phyloP scores from a whole-genome alignment of 2,113 vertebrate genomes.

The Salvelinus sp. region DNA sequence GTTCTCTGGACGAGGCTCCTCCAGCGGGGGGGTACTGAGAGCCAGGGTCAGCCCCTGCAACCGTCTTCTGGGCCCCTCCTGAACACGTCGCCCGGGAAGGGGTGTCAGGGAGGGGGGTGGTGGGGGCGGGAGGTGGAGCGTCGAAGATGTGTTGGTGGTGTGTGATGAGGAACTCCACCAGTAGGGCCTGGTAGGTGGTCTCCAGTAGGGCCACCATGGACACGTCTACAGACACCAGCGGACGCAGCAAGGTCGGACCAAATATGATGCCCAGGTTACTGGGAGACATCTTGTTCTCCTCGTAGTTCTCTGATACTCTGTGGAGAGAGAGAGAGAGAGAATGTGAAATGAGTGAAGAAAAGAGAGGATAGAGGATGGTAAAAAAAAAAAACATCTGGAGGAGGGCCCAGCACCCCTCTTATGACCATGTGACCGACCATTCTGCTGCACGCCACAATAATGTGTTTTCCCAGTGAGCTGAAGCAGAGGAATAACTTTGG shows the following conservation, averaged over 20 bases:
- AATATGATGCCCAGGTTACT: slow-evolving; percentile 93
- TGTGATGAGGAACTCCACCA: slow-evolving; percentile 87
- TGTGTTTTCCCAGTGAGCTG: too few relatives aligned
- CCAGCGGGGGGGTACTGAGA: slow-evolving; percentile 11
- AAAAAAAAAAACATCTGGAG: background rate
- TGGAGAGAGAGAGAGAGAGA: background rate
- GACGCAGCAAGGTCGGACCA: slow-evolving; percentile 86
- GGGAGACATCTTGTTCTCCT: slow-evolving; percentile 92
- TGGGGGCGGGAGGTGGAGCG: slow-evolving; percentile 51
- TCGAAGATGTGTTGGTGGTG: slow-evolving; percentile 81
- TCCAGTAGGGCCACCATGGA: slow-evolving; percentile 83
- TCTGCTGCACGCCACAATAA: too few relatives aligned
- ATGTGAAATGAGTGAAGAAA: background rate
- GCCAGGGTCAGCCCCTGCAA: background rate
- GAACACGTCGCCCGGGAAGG: slow-evolving; percentile 49
- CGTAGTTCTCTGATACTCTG: slow-evolving; percentile 82
- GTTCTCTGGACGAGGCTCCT: slow-evolving; percentile 55
- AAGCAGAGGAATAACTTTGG: too few relatives aligned
- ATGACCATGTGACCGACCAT: too few relatives aligned
- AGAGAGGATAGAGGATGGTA: background rate
- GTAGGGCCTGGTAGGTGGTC: slow-evolving; percentile 82
- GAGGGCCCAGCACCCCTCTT: background rate
- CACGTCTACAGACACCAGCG: slow-evolving; percentile 64
- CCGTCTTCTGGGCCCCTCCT: slow-evolving; percentile 25
- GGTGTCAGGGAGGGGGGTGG: slow-evolving; percentile 48